Percentiles rank a stretch among this genome's conserved stretches.
Conservation (phyloP, 1,140 invertebrate genomes). For the Littorina saxatilis region DNA sequence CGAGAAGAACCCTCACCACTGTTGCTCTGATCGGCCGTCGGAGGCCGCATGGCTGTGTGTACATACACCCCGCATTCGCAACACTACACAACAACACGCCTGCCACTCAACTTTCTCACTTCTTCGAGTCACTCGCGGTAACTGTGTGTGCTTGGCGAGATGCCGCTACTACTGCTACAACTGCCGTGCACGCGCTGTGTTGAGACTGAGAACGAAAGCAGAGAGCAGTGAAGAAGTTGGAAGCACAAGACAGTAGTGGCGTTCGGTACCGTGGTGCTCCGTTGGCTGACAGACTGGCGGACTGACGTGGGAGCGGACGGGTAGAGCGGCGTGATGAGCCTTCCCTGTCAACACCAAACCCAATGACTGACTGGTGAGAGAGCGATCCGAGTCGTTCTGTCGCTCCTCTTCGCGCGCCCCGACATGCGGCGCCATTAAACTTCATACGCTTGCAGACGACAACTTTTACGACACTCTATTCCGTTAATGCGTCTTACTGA, state of each 20-base stretch:
- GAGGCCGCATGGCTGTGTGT: constrained; percentile 8
- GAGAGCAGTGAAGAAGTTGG: too few species aligned
- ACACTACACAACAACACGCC: neutral
- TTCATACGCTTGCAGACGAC: constrained; percentile 29
- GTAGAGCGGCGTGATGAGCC: neutral
- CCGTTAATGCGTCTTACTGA: neutral
- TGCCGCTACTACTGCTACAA: too few species aligned
- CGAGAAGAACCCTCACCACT: too few species aligned
- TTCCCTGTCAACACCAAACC: neutral
- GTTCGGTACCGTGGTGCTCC: too few species aligned
- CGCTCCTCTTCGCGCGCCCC: neutral
- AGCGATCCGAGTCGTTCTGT: constrained; percentile 8
- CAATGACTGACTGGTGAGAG: neutral
- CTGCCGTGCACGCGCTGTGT: too few species aligned
- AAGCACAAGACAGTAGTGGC: too few species aligned
- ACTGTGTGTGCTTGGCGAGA: too few species aligned
- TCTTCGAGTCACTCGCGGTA: too few species aligned
- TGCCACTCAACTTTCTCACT: neutral
- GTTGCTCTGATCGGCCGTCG: neutral
- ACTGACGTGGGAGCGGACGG: too few species aligned
- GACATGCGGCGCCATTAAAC: constrained; percentile 19
- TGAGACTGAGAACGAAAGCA: too few species aligned
- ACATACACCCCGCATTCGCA: neutral
- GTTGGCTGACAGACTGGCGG: too few species aligned
- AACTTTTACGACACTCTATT: constrained; percentile 15